Conservation (phyloP, 1,140 invertebrate species). For the Agrypnia vestita region DNA sequence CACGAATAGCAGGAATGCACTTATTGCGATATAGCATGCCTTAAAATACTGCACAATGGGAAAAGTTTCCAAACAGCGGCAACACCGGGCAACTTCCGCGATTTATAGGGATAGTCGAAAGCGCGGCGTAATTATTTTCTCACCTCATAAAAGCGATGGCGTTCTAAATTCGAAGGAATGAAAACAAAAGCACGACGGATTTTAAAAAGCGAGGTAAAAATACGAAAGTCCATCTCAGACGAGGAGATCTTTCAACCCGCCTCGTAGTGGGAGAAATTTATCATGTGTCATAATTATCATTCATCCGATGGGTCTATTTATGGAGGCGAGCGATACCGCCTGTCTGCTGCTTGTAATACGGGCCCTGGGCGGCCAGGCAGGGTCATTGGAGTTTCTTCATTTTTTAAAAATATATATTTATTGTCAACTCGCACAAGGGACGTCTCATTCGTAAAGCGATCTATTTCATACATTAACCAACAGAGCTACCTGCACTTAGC, state of each 20-base stretch:
- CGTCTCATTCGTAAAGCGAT: too few relatives aligned
- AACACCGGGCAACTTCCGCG: too few relatives aligned
- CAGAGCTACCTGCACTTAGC: too few relatives aligned
- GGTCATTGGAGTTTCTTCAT: neutral
- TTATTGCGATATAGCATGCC: too few relatives aligned
- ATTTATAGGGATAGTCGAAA: too few relatives aligned
- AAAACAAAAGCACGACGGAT: neutral
- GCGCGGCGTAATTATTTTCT: neutral
- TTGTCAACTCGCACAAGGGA: too few relatives aligned
- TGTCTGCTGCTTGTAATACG: conserved; percentile 11
- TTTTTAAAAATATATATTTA: too few relatives aligned
- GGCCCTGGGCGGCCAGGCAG: neutral
- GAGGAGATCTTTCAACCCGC: conserved; percentile 41
- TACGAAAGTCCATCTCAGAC: conserved; percentile 21
- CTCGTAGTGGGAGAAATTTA: conserved; percentile 47
- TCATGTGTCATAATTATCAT: conserved; percentile 58
- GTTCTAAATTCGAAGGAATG: neutral
- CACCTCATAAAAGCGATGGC: neutral
- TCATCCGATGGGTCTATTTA: conserved; percentile 54
- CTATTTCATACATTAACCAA: too few relatives aligned
- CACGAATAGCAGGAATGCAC: too few relatives aligned
- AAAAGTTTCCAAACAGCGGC: too few relatives aligned
- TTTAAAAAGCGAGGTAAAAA: conserved; percentile 13
- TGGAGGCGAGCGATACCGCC: conserved; percentile 23
- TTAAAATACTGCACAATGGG: too few relatives aligned